These are phyloP conservation scores for Sebastes nivosus DNA, from an alignment of 2,797 vertebrate species.

Conservation along the genomic window DNA sequence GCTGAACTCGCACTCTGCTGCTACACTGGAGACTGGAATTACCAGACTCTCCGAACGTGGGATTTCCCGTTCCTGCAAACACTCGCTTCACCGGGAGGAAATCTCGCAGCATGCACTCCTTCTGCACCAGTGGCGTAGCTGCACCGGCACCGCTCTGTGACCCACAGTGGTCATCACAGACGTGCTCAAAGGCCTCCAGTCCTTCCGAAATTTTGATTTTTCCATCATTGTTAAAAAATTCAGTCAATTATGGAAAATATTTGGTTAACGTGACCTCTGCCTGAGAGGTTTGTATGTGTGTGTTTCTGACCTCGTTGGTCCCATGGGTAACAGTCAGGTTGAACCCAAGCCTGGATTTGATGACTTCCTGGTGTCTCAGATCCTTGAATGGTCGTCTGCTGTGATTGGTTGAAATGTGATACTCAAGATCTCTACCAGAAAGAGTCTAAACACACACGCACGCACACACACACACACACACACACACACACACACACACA, in stretches of 20 bases:
- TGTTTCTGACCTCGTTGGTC: slow-evolving; percentile 60
- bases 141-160: no score
- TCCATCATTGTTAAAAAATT: neutral
- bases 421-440: slow-evolving; percentile 89
- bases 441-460: slow-evolving; percentile 78
- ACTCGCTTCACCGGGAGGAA: neutral
- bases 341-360: slow-evolving; percentile 86
- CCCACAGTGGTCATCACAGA: neutral
- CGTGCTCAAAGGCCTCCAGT: neutral
- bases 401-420: slow-evolving; percentile 87
- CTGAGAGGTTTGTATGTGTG: neutral
- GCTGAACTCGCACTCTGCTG: neutral
- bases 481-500: neutral
- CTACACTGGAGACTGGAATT: neutral
- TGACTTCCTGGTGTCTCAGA: slow-evolving; percentile 76
- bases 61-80: neutral
- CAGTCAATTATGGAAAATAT: neutral
- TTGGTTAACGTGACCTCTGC: neutral
- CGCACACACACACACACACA: neutral
- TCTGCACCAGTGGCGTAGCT: no score
- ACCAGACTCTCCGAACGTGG: neutral
- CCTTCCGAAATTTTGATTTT: neutral
- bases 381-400: slow-evolving; percentile 83
- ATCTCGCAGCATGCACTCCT: neutral
- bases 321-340: slow-evolving; percentile 76